Percentiles rank a stretch among this genome's conserved stretches.
These are phyloP conservation scores for Synodontis membranacea DNA, from an alignment of 2,113 vertebrate species.

Conservation along the genomic window DNA sequence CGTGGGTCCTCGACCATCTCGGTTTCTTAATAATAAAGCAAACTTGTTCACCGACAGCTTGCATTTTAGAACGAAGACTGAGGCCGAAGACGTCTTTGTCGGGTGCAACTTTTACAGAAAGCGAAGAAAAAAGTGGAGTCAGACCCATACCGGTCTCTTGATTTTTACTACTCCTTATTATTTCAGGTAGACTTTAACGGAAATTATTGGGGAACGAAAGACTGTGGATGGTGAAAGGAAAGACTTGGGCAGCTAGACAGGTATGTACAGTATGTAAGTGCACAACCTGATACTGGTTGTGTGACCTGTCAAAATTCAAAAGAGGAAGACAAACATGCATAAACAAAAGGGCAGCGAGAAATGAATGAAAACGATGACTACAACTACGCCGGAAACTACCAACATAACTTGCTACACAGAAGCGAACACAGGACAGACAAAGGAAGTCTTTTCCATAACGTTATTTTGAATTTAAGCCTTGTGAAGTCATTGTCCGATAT, in stretches of 20 bases:
- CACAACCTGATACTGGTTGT: background rate
- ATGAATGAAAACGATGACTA: background rate
- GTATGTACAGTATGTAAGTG: background rate
- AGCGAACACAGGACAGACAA: background rate
- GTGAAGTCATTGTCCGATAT: background rate
- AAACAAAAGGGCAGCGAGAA: conserved; percentile 9
- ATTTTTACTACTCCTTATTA: background rate
- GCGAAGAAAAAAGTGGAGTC: background rate
- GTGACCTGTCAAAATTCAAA: conserved; percentile 21
- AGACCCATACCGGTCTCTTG: background rate
- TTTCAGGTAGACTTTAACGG: background rate
- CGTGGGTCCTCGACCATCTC: background rate
- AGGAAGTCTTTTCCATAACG: background rate
- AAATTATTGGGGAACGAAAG: background rate
- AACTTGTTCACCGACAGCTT: background rate
- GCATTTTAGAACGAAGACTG: background rate
- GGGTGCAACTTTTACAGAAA: no score
- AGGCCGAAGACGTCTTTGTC: background rate
- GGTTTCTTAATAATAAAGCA: background rate
- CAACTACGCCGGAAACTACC: background rate
- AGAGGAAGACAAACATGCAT: background rate
- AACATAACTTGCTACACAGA: background rate
- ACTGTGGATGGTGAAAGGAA: background rate
- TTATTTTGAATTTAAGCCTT: background rate
- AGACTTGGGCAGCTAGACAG: background rate